Conservation (phyloP, 2,888 invertebrate genomes). For the Meiosimyza platycephala region DNA sequence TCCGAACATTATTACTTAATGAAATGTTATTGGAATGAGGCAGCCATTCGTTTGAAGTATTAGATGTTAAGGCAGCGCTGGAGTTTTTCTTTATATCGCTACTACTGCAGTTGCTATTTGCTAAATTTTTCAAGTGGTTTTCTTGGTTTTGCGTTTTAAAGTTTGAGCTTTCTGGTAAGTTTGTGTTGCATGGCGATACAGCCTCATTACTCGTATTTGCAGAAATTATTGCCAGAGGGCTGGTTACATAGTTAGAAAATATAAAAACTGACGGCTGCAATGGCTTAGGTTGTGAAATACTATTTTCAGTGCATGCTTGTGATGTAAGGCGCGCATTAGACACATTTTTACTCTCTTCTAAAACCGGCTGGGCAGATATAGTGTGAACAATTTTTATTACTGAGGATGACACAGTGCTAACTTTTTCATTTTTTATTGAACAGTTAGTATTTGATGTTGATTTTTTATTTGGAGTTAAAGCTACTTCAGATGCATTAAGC, state of each 20-base stretch:
- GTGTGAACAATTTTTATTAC: background rate
- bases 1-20: conserved; percentile 38
- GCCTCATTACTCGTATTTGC: conserved; percentile 18
- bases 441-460: conserved; percentile 20
- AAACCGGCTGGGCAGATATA: too few relatives aligned
- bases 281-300: conserved; percentile 55
- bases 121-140: conserved; percentile 47
- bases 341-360: background rate
- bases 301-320: conserved; percentile 35
- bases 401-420: conserved; percentile 34
- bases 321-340: conserved; percentile 13
- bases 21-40: conserved; percentile 52
- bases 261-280: conserved; percentile 64
- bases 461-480: conserved; percentile 34
- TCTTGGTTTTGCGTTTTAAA: conserved; percentile 58
- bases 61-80: conserved; percentile 7
- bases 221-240: conserved; percentile 47
- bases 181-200: conserved; percentile 37
- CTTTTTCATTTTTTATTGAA: conserved; percentile 30
- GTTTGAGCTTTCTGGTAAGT: conserved; percentile 39
- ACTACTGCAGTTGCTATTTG: conserved; percentile 32
- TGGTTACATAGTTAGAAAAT: conserved; percentile 62
- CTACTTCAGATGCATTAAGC: conserved; percentile 29
- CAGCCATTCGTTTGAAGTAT: conserved; percentile 45
- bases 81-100: conserved; percentile 37